Evolutionary conservation across 2,888 invertebrate genomes (phyloP).

Genomic region (Polydrusus tereticollis): DNA sequence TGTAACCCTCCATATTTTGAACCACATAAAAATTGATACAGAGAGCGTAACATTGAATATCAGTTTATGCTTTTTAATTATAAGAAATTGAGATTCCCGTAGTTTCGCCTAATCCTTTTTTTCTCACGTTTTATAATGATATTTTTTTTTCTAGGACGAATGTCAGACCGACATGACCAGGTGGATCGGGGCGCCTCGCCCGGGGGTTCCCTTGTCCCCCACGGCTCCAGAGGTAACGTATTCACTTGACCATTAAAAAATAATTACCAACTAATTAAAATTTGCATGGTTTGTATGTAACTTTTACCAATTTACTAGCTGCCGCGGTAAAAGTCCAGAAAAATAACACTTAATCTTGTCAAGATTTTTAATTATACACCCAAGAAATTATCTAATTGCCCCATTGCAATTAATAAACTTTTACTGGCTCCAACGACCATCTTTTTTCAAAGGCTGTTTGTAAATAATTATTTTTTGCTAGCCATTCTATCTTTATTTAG

Average conservation of each 20-base stretch:
- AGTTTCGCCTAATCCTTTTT: background rate
- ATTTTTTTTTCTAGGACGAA: constrained; percentile 75
- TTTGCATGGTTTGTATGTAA: background rate
- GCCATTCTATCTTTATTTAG: background rate
- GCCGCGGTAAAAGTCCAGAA: background rate
- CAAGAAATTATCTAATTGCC: constrained; percentile 20
- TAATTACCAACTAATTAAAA: background rate
- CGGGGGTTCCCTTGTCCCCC: constrained; percentile 73
- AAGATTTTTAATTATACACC: background rate
- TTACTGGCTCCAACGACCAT: constrained; percentile 14
- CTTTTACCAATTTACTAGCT: background rate
- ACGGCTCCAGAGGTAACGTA: constrained; percentile 72
- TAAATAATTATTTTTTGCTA: background rate
- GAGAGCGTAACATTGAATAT: too few relatives aligned
- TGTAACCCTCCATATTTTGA: too few relatives aligned
- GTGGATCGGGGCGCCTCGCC: constrained; percentile 73
- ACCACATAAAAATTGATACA: too few relatives aligned
- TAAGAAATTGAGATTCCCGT: background rate
- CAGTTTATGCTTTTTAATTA: background rate
- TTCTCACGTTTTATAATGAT: background rate
- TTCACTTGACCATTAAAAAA: constrained; percentile 13
- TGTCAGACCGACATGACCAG: constrained; percentile 77
- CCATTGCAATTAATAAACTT: constrained; percentile 19
- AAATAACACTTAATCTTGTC: constrained; percentile 8
- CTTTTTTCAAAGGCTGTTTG: constrained; percentile 11